These are phyloP conservation scores for Drosophila peninsularis DNA, from an alignment of 2,888 invertebrate genomes.

Conservation along the genomic window DNA sequence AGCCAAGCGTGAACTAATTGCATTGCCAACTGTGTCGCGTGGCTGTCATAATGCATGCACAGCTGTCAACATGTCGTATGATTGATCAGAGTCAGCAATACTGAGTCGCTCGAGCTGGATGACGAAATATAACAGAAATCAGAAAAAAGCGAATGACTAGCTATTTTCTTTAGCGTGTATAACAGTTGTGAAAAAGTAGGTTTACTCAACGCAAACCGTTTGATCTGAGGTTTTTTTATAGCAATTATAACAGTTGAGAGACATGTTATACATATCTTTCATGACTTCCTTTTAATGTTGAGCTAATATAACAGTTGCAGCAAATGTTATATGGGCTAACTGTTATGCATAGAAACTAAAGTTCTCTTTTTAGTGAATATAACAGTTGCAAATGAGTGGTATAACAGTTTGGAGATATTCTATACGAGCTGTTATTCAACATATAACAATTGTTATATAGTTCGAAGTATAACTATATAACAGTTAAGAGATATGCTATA, in stretches of 20 bases:
- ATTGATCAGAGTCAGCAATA: slow-evolving; percentile 16
- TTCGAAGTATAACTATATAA: background rate
- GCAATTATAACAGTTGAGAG: background rate
- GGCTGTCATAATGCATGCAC: slow-evolving; percentile 8
- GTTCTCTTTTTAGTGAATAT: background rate
- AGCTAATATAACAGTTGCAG: background rate
- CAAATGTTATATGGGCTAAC: too few species aligned
- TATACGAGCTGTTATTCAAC: background rate
- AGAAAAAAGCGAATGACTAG: too few species aligned
- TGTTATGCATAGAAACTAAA: too few species aligned
- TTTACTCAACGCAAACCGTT: too few species aligned
- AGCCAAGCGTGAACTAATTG: slow-evolving; percentile 1
- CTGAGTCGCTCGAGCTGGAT: slow-evolving; percentile 9
- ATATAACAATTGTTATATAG: background rate
- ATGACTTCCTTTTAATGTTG: too few species aligned
- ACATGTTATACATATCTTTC: background rate
- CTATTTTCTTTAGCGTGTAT: background rate
- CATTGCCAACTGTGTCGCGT: slow-evolving; percentile 15
- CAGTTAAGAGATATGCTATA: background rate
- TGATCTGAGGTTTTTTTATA: too few species aligned
- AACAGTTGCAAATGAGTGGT: background rate
- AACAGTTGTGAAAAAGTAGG: background rate
- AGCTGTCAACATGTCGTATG: slow-evolving; percentile 29
- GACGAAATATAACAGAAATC: slow-evolving; percentile 18
- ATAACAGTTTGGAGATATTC: background rate